Conservation (phyloP, 2,797 vertebrate genomes). For the Astyanax mexicanus region DNA sequence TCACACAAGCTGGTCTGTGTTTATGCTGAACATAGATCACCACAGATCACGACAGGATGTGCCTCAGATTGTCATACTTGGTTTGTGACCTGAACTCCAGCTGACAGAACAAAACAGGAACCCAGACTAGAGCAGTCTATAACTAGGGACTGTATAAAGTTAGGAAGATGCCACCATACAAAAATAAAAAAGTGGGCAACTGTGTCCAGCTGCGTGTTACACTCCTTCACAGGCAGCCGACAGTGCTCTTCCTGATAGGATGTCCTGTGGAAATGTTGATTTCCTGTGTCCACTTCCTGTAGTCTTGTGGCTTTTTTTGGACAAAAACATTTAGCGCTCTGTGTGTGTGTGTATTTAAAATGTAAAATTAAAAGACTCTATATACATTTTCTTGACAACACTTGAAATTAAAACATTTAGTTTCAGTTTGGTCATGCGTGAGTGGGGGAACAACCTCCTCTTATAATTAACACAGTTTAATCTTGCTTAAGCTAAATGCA, state of each 20-base stretch:
- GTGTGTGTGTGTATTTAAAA: slow-evolving; percentile 16
- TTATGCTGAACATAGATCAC: not conserved
- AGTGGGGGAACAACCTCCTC: not conserved
- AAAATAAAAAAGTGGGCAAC: not conserved
- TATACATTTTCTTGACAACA: not conserved
- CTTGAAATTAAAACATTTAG: not conserved
- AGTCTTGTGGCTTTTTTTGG: slow-evolving; percentile 22
- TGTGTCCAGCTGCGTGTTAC: slow-evolving; percentile 7
- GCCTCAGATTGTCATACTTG: not conserved
- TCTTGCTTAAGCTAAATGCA: no score
- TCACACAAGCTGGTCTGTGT: not conserved
- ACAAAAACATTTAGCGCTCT: slow-evolving; percentile 18
- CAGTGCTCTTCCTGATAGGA: slow-evolving; percentile 52
- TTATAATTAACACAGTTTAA: no score
- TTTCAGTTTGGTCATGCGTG: slow-evolving; percentile 9
- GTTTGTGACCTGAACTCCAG: not conserved
- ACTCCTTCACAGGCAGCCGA: slow-evolving; percentile 9
- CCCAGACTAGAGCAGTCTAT: not conserved
- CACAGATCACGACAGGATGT: not conserved
- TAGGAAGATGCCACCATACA: not conserved
- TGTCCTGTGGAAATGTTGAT: slow-evolving; percentile 56
- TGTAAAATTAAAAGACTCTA: not conserved
- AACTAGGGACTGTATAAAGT: not conserved
- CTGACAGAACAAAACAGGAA: not conserved
- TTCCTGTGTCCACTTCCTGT: slow-evolving; percentile 61